Base-by-base conservation (phyloP, 2,797 vertebrate genomes). In the Acipenser transmontanus region DNA sequence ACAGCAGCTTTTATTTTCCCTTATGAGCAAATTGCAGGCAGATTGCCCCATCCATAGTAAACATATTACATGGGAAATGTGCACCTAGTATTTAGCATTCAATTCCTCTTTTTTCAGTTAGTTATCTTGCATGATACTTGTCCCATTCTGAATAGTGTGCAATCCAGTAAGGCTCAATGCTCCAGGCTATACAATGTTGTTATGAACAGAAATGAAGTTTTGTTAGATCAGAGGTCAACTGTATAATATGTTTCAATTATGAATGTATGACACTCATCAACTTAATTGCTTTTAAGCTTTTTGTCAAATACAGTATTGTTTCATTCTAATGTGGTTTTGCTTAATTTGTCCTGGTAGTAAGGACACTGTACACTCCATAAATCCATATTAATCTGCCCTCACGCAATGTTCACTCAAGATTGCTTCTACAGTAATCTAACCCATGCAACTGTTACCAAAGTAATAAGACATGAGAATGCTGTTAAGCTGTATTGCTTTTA, bases 181-280 rank as follows among this genome's bases (percentile, higher is more conserved):
- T n/a, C 13, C 11, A 57, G 54, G 54, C 54, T 11, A 34, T 34
- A 12, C 54, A 57, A 60, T 10, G 34, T 49, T 50, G 14, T 11
- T 48, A 61, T 48, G 9, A 50, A 57, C 47, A 50, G 57, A 50
- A 59, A 60, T 66, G 47, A 48, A 48, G 60, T 66, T 50, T 48
- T 56, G 65, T 60, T 54, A 66, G 49, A 66, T 61, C 34, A 34
- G 34, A 34, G 59, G 14, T 61, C 54, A 47, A 49, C 52, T 49
- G 54, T 48, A 57, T 66, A 66, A 66, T 60, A 34, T 66, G 64
- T 59, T 48, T 9, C 14, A 60, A 57, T 34, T 13, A 66, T 56
- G n/a, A 47, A 59, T 66, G 59, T 60, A 49, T 34, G 57, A 59
- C 48, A 12, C 54, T 66, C 65, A 60, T 66, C 65, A 66, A 51